phyloP scores from a whole-genome alignment of 2,113 vertebrate species.

The Oryzias javanicus region DNA sequence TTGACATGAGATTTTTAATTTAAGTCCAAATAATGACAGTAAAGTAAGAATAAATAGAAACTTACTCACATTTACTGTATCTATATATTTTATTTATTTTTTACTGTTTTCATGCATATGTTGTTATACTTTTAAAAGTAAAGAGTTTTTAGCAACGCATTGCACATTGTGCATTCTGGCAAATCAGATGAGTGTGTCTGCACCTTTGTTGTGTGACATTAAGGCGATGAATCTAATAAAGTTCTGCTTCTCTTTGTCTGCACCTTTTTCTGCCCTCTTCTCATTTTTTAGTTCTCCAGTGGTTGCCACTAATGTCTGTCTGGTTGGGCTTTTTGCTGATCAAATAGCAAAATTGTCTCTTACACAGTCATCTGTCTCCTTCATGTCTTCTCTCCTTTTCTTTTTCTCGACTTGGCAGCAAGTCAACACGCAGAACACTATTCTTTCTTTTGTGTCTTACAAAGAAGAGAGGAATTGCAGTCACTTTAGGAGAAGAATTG shows the following conservation, averaged over 20 bases:
- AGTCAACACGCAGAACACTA: constrained; percentile 49
- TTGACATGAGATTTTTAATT: too few relatives aligned
- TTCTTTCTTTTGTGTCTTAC: constrained; percentile 48
- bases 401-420: constrained; percentile 18
- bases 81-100: too few relatives aligned
- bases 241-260: background rate
- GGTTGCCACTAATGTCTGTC: constrained; percentile 7
- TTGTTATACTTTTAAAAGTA: too few relatives aligned
- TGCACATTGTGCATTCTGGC: background rate
- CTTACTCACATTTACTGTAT: too few relatives aligned
- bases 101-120: too few relatives aligned
- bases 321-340: constrained; percentile 27
- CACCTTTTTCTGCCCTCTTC: background rate
- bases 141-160: too few relatives aligned
- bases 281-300: background rate
- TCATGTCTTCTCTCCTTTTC: constrained; percentile 25
- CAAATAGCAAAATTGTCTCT: constrained; percentile 31
- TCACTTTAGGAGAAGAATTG: constrained; percentile 57
- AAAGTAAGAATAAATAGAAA: too few relatives aligned
- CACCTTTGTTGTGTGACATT: background rate
- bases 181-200: background rate
- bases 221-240: constrained; percentile 1
- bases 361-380: constrained; percentile 38
- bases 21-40: too few relatives aligned
- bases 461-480: constrained; percentile 55